These are phyloP conservation scores for Drosophila birchii DNA, from an alignment of 2,888 invertebrate species.

Conservation along the genomic window DNA sequence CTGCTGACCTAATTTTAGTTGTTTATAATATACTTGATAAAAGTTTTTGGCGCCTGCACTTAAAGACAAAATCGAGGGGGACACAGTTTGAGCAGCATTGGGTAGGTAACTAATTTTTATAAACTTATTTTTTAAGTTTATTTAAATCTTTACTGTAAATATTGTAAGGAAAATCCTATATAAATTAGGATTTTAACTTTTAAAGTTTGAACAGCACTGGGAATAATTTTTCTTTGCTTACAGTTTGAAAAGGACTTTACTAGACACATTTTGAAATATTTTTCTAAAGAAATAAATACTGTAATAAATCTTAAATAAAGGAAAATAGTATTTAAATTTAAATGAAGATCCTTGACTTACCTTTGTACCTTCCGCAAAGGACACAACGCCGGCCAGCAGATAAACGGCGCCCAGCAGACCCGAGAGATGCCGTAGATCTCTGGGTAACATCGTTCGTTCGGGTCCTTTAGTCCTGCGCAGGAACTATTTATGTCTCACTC, in stretches of 20 bases:
- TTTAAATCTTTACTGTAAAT: background rate
- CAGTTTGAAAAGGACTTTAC: slow-evolving; percentile 16
- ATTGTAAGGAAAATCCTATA: background rate
- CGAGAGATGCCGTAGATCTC: slow-evolving; percentile 83
- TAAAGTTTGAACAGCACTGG: slow-evolving; percentile 13
- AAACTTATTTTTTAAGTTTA: background rate
- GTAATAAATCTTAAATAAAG: background rate
- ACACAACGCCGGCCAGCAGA: slow-evolving; percentile 75
- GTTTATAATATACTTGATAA: slow-evolving; percentile 8
- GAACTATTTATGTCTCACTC: slow-evolving; percentile 57
- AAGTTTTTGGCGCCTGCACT: background rate
- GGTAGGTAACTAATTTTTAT: too few relatives aligned
- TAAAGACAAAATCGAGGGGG: background rate
- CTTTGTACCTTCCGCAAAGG: slow-evolving; percentile 76
- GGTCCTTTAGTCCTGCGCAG: slow-evolving; percentile 61
- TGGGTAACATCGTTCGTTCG: slow-evolving; percentile 79
- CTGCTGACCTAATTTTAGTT: slow-evolving; percentile 64
- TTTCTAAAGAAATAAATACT: background rate
- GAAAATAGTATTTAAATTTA: too few relatives aligned
- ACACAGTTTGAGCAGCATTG: slow-evolving; percentile 34
- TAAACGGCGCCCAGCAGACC: slow-evolving; percentile 79
- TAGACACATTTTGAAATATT: background rate
- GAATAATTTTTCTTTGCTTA: background rate
- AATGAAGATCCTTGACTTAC: slow-evolving; percentile 69
- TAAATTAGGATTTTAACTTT: rapidly evolving